Percentiles rank a stretch among this genome's conserved stretches.
These are phyloP conservation scores for Teinopalpus imperialis DNA, from an alignment of 2,888 invertebrate species.

Conservation along the genomic window DNA sequence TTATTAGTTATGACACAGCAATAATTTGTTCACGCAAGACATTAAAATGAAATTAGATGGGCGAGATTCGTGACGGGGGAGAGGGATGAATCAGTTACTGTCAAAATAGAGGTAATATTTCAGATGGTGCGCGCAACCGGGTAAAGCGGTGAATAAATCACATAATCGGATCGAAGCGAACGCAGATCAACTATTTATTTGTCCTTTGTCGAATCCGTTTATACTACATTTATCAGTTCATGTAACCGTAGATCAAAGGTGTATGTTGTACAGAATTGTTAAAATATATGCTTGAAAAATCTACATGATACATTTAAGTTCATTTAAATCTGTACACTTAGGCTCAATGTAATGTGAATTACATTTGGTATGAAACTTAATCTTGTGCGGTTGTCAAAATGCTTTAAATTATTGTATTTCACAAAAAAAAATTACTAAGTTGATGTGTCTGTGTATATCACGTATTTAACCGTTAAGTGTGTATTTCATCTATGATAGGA, in stretches of 20 bases:
- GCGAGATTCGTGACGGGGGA: conserved; percentile 48
- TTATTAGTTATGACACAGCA: conserved; percentile 71
- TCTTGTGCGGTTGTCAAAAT: too few species aligned
- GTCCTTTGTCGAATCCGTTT: conserved; percentile 34
- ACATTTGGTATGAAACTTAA: too few species aligned
- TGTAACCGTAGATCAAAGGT: conserved; percentile 3
- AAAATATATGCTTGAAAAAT: too few species aligned
- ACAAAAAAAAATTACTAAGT: too few species aligned
- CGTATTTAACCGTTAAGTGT: too few species aligned
- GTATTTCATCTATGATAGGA: too few species aligned
- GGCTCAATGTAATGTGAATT: too few species aligned
- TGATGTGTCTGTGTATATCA: too few species aligned
- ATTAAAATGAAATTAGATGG: conserved; percentile 73
- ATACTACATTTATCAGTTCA: conserved; percentile 13
- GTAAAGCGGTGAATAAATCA: conserved; percentile 61
- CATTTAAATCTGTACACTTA: too few species aligned
- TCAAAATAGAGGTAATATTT: conserved; percentile 72
- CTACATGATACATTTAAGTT: too few species aligned
- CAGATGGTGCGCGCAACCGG: conserved; percentile 47
- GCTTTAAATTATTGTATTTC: too few species aligned
- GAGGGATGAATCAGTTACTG: conserved; percentile 61
- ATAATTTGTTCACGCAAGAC: conserved; percentile 77
- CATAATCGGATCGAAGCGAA: conserved; percentile 61
- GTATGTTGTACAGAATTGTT: background rate
- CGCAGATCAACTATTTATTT: conserved; percentile 38